A percentile compares a stretch with the other conserved stretches of the same genome.
phyloP scores from a whole-genome alignment of 2,888 invertebrate species.

The Gandaritis pyraliata region DNA sequence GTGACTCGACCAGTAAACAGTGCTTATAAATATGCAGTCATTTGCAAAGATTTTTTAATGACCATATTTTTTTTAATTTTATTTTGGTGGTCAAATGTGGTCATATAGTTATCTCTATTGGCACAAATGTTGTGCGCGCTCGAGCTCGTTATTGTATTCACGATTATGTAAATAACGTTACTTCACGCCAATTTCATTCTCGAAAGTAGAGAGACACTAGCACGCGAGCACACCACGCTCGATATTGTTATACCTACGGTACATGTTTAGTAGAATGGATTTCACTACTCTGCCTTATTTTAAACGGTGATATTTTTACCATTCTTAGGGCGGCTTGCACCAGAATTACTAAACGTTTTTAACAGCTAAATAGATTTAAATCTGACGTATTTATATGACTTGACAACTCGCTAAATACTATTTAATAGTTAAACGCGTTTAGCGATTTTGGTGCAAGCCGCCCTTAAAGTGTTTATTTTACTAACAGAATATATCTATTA shows the following conservation, averaged over 20 bases:
- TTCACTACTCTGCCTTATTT: conserved; percentile 4
- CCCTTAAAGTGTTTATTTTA: no score
- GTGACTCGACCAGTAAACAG: no score
- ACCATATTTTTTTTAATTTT: not conserved
- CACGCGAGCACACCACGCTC: conserved; percentile 29
- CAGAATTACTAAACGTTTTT: no score
- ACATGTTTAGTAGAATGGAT: conserved; percentile 9
- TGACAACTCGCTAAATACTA: no score
- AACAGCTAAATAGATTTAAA: no score
- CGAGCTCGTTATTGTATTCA: conserved; percentile 30
- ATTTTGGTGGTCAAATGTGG: not conserved
- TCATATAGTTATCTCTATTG: conserved; percentile 11
- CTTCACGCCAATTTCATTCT: conserved; percentile 36
- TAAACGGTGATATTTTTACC: not conserved
- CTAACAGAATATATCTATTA: no score
- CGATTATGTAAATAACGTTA: conserved; percentile 34
- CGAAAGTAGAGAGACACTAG: conserved; percentile 30
- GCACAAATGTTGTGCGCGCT: conserved; percentile 22
- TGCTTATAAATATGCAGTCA: no score
- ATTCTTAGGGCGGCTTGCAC: no score
- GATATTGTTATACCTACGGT: conserved; percentile 20
- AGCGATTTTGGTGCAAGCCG: no score
- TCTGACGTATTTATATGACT: no score
- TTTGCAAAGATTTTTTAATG: not conserved
- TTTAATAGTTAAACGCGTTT: no score